Conservation (phyloP, 2,113 vertebrate species). For the Aegypius monachus region DNA sequence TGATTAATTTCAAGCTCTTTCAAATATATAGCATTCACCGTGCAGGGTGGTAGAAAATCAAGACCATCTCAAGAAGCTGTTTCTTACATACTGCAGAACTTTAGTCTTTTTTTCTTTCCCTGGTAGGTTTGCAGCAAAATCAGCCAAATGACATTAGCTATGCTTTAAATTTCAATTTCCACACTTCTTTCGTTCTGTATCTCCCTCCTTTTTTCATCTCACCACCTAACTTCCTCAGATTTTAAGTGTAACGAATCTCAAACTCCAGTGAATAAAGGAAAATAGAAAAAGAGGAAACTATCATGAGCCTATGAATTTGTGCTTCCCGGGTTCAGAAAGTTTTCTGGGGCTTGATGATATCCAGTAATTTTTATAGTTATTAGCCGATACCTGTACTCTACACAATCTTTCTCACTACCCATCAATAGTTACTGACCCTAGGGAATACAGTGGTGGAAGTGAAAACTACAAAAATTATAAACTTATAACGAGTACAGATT, state of each 20-base stretch:
- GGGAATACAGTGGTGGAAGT: neutral
- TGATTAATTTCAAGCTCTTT: slow-evolving; percentile 32
- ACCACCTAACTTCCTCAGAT: slow-evolving; percentile 33
- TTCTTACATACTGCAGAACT: neutral
- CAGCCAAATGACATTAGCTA: slow-evolving; percentile 60
- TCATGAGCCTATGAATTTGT: neutral
- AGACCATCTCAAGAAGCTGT: neutral
- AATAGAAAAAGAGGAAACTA: neutral
- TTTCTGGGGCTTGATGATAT: neutral
- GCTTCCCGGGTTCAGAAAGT: neutral
- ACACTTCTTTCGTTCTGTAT: slow-evolving; percentile 36
- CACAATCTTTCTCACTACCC: neutral
- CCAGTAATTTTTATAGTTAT: neutral
- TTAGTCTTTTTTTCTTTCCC: neutral
- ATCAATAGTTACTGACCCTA: neutral
- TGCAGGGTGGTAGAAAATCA: neutral
- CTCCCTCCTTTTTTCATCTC: slow-evolving; percentile 41
- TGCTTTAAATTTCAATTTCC: slow-evolving; percentile 59
- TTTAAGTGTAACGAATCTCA: slow-evolving; percentile 31
- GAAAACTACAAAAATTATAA: neutral
- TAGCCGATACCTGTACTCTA: neutral
- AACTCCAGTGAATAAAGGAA: neutral
- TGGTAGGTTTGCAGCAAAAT: slow-evolving; percentile 6
- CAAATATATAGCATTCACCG: neutral
- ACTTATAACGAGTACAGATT: neutral